phyloP scores from a whole-genome alignment of 2,797 vertebrate genomes.

The Crossoptilon crossoptilon region DNA sequence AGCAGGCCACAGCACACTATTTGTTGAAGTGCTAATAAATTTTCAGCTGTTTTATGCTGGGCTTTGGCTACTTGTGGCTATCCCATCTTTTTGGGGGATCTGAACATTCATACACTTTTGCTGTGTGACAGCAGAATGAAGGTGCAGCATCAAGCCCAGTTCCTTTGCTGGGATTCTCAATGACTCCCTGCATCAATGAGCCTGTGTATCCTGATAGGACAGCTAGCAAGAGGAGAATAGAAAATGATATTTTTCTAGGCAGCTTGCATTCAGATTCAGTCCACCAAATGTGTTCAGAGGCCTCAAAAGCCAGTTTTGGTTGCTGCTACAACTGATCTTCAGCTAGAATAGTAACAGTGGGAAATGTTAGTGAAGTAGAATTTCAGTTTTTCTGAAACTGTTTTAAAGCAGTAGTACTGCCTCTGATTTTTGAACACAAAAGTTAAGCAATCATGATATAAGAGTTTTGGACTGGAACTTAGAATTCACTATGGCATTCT shows the following conservation, averaged over 20 bases:
- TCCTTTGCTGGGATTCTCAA: neutral
- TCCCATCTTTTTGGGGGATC: neutral
- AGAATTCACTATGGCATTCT: neutral
- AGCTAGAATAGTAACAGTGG: neutral
- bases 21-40: neutral
- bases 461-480: neutral
- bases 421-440: neutral
- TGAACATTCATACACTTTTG: neutral
- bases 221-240: rapidly evolving
- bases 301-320: neutral
- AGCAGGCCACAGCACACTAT: neutral
- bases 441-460: rapidly evolving
- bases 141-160: neutral
- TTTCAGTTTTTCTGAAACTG: neutral
- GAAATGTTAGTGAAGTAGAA: neutral
- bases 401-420: neutral
- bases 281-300: neutral
- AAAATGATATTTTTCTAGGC: neutral
- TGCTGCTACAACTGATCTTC: neutral
- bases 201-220: neutral
- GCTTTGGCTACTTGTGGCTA: neutral
- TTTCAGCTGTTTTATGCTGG: neutral
- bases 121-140: neutral
- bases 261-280: neutral
- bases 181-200: neutral